A percentile compares a stretch with the other conserved stretches of the same genome.
Evolutionary conservation across 1,140 invertebrate genomes (phyloP).

Genomic region (Contarinia nasturtii): DNA sequence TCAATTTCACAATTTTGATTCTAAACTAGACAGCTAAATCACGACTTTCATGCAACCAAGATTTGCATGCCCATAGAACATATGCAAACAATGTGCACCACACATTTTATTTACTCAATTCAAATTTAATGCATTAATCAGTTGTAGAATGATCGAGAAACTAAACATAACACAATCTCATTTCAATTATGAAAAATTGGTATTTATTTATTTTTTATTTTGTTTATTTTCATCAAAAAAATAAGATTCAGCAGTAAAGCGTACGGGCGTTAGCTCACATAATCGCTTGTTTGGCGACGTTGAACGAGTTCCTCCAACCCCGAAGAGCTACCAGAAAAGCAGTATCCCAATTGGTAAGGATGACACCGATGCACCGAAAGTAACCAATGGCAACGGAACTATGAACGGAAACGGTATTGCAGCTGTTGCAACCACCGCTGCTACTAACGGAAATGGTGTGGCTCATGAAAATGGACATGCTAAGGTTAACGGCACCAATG

Average conservation of each 20-base stretch:
- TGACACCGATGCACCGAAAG: slow-evolving; percentile 12
- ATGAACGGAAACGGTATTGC: slow-evolving; percentile 10
- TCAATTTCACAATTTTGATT: too few species aligned
- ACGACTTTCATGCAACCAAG: too few species aligned
- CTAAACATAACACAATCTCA: background rate
- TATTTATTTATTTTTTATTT: background rate
- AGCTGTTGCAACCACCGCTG: background rate
- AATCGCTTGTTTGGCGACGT: slow-evolving; percentile 21
- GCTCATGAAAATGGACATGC: slow-evolving; percentile 11
- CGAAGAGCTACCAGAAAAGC: slow-evolving; percentile 23
- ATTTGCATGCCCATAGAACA: too few species aligned
- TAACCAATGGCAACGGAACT: slow-evolving; percentile 8
- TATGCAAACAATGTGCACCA: too few species aligned
- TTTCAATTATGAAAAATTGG: background rate
- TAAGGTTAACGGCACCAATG: slow-evolving; percentile 9
- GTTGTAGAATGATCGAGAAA: too few species aligned
- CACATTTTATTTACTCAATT: too few species aligned
- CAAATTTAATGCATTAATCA: too few species aligned
- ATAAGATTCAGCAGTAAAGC: too few species aligned
- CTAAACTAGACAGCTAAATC: too few species aligned
- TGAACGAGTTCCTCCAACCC: slow-evolving; percentile 17
- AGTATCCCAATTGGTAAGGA: slow-evolving; percentile 22
- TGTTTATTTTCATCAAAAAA: slow-evolving; percentile 17
- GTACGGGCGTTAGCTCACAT: slow-evolving; percentile 8
- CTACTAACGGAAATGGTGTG: slow-evolving; percentile 10